Evolutionary conservation across 2,888 invertebrate genomes (phyloP).

Genomic region (Magallana nippona): DNA sequence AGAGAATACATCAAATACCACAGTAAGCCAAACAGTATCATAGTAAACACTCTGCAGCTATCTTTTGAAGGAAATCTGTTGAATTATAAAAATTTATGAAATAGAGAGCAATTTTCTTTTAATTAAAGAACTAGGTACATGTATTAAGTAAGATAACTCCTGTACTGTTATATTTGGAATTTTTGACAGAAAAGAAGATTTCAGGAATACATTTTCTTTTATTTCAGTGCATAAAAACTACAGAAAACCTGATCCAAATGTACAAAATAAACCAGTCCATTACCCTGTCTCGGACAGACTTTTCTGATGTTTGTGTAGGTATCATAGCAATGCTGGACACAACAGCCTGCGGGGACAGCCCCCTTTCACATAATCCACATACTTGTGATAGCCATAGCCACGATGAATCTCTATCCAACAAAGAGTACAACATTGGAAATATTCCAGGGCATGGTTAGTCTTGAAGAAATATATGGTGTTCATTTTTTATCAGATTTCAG

Average conservation of each 20-base stretch:
- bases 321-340: conserved; percentile 74
- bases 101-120: no score
- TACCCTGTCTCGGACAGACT: conserved; percentile 63
- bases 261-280: conserved; percentile 22
- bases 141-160: no score
- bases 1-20: not conserved
- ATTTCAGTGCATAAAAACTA: conserved; percentile 47
- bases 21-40: not conserved
- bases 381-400: not conserved
- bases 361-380: not conserved
- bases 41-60: no score
- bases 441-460: not conserved
- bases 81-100: no score
- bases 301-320: conserved; percentile 76
- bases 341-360: not conserved
- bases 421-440: not conserved
- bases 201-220: not conserved
- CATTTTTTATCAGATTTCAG: no score
- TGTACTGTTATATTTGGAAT: no score
- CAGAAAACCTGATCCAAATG: conserved; percentile 44
- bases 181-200: no score
- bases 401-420: not conserved
- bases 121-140: no score
- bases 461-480: not conserved
- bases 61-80: no score